Base-by-base conservation (phyloP, 37 sponge, comb jelly and placozoan genomes). In the Amphimedon queenslandica region DNA sequence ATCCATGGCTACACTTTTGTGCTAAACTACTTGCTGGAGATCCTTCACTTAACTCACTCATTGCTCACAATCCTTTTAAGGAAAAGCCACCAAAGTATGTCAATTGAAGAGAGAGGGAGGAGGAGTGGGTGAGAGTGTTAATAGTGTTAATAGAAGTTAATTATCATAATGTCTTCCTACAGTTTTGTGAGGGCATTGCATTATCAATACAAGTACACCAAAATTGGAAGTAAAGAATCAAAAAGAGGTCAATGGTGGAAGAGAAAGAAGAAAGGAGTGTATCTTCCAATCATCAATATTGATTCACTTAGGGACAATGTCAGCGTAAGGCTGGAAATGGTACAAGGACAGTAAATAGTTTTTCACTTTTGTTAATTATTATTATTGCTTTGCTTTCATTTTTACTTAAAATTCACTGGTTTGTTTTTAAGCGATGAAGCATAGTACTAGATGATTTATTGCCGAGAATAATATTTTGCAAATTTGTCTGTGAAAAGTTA, bases 1-100 rank as follows among this genome's bases (percentile, higher is more conserved):
- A 94, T 57, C 95, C 95, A 10, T 94, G 95, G 95, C 35, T 94
- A 11, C 83, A 94, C 40, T 56, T 94, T 37, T 80, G 80, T 66
- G 95, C 80, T 10, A 89, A 94, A 67, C 47, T 94, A 40, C 63
- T 94, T 30, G 77, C 69, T 37, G 88, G 87, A 16, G 87, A 89
- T 58, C 69, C 80, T 0, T 35, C 64, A 5, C 80, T 87, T 10
- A 43, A 79, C 31, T 74, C 67, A 33, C 82, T 94, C 42, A 53
- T 94, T 3, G 90, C 71, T 23, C 66, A 80, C 73, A 80, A 92
- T 68, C 93, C 93, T 18, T 92, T 92, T 57, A 33, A 37, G 1
- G 64, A 79, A 21, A 74, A 57, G 63, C 87, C 80, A 5, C 87
- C 87, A 13, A 79, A 65, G 87, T 86, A 37, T 30, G 76, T 41